Conservation (phyloP, 2,113 vertebrate species). For the Cavia porcellus region DNA sequence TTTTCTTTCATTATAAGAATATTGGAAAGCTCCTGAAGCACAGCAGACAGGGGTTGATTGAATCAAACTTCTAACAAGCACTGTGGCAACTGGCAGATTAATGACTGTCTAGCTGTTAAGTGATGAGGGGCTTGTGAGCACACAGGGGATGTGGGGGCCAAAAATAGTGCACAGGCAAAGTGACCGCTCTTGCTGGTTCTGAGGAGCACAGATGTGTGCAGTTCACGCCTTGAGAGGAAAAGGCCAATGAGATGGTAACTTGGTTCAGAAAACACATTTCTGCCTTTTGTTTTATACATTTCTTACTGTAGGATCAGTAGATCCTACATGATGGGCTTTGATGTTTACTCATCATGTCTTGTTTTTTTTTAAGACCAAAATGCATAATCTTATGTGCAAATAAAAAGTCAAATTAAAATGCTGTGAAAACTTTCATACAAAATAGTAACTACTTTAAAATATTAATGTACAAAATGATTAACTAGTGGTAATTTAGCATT, state of each 20-base stretch:
- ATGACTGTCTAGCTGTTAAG: not conserved
- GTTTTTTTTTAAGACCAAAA: not conserved
- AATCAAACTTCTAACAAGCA: not conserved
- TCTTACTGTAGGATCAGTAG: not conserved
- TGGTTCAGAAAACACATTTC: not conserved
- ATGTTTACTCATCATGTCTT: not conserved
- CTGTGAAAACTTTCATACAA: not conserved
- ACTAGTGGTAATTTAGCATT: not conserved
- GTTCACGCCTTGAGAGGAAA: not conserved
- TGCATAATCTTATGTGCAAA: not conserved
- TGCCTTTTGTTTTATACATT: too few relatives aligned
- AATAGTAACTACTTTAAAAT: not conserved
- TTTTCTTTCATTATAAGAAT: not conserved
- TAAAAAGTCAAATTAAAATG: not conserved
- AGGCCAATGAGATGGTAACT: not conserved
- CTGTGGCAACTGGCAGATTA: not conserved
- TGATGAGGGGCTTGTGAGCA: not conserved
- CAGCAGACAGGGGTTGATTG: not conserved
- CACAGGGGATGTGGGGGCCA: not conserved
- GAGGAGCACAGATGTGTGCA: not conserved
- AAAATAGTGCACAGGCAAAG: not conserved
- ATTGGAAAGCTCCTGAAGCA: not conserved
- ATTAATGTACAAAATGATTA: not conserved
- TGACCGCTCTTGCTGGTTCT: not conserved
- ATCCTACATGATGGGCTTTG: not conserved